Conservation (phyloP, 2,797 vertebrate species). For the Pteronotus mesoamericanus region DNA sequence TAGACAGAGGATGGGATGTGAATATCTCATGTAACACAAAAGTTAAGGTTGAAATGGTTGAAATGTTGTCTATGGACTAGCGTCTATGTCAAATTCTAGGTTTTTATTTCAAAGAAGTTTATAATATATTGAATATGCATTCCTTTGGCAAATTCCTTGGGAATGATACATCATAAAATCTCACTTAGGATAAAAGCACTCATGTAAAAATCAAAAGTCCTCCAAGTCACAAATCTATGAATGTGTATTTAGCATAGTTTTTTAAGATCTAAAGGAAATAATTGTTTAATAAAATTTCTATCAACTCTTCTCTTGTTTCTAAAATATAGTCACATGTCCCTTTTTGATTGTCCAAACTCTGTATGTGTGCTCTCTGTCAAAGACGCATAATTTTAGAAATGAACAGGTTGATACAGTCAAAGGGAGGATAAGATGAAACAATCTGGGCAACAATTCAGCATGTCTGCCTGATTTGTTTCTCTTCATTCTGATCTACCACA, state of each 20-base stretch:
- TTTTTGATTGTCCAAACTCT: background rate
- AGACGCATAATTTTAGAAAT: background rate
- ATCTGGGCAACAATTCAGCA: background rate
- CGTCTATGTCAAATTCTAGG: background rate
- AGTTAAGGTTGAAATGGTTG: background rate
- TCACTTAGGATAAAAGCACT: background rate
- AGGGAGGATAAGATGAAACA: background rate
- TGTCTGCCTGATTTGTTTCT: background rate
- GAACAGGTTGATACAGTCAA: background rate
- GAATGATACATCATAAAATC: slow-evolving; percentile 1
- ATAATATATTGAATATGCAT: slow-evolving; percentile 4
- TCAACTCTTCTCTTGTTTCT: background rate
- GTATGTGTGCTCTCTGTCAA: background rate
- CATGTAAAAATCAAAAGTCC: background rate
- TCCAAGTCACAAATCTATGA: background rate
- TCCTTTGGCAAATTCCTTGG: background rate
- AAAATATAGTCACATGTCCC: background rate
- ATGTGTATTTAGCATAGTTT: background rate
- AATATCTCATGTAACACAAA: background rate
- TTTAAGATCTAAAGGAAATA: background rate
- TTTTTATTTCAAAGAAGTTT: slow-evolving; percentile 37
- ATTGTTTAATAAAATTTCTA: background rate
- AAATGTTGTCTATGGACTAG: background rate
- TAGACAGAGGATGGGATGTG: background rate
- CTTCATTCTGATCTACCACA: background rate